Base-by-base conservation (phyloP, 2,888 invertebrate species). In the Pemphredon lugubris region DNA sequence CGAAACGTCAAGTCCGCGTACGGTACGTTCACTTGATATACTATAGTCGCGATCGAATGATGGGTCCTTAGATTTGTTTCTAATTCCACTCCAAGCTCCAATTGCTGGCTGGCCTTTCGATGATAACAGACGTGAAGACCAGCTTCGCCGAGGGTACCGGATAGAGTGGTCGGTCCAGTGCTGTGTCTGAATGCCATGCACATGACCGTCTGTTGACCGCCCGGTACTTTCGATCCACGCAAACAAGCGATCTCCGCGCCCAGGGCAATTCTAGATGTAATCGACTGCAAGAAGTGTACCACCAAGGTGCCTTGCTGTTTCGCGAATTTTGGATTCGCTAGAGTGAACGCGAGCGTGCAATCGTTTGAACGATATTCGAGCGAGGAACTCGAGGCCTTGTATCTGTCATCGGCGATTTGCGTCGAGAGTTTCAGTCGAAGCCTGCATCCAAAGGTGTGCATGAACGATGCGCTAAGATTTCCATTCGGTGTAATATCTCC, bases 51-150 rank as follows among this genome's bases (percentile, higher is more conserved):
- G 1, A 91, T 90, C 39, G 93, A 92, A 74, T 93, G 92, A 72
- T 91, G 91, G 60, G 91, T 90, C 51, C 92, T 89, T 57, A 93
- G 85, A 84, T 93, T 93, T 0, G 93, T 92, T 81, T 94, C 93
- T 48, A 94, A 86, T 84, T 94, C 94, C 0, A 93, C 93, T 1
- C 94, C 95, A 69, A 94, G 80, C 82, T 94, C 93, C 20, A 92
- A 82, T 65, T 93, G 92, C 58, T 92, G 92, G 79, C 92, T 92
- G 13, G 92, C 91, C 83, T 92, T 92, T 63, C 93, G 93, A 84
- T 93, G 92, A 85, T 93, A 94, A 73, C 93, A 93, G 0, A 92
- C 83, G 77, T 94, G 93, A 11, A 92, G 32, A 7, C 87, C 89
- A 20, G 84, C 84, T 44, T 84, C 81, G 16, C 89, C 86, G 1